Evolutionary conservation across 2,888 invertebrate species (phyloP), one percentile per base, ranked within the genome.

Genomic region (Entomobrya multifasciata): DNA sequence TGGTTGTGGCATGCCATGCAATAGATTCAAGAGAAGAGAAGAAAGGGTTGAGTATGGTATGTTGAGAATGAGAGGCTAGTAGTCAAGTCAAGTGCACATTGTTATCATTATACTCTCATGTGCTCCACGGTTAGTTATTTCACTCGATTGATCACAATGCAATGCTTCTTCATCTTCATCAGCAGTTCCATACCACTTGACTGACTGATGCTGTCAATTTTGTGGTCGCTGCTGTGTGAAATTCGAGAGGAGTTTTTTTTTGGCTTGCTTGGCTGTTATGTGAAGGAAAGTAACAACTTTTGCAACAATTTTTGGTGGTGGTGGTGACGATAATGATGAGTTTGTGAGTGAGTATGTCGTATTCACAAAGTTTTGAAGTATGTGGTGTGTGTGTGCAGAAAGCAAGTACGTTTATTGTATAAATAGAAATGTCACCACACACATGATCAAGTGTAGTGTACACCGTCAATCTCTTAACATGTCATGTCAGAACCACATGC

Each of bases 401-500:
- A 44, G 55, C 57, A 49, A 72, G 76, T 82, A 27, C 82, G 60
- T 62, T n/a, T 82, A 74, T 65, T 62, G 60, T 72, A 82, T 67
- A 84, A 84, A 85, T 79, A 79, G 79, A 85, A 85, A 85, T 85
- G 85, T 85, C 85, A 79, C n/a, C 36, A 36, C 79, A n/a, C 85
- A 62, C 65, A 79, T 85, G 85, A 79, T 85, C 79, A 85, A 85
- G 78, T 85, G 85, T 57, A 85, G 78, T 85, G 85, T 57, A 72
- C 55, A 85, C 65, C 79, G 85, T 79, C 85, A 85, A 79, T 85
- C 85, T 85, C 77, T 67, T 79, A 85, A 79, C 85, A 67, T 85
- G 85, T 44, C 67, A 85, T 79, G 85, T 85, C 85, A 85, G 78
- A 85, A 85, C 85, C 85, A 85, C 77, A 77, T 85, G 79, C 79